phyloP scores from a whole-genome alignment of 2,888 invertebrate species.

The Heliconius ismenius region DNA sequence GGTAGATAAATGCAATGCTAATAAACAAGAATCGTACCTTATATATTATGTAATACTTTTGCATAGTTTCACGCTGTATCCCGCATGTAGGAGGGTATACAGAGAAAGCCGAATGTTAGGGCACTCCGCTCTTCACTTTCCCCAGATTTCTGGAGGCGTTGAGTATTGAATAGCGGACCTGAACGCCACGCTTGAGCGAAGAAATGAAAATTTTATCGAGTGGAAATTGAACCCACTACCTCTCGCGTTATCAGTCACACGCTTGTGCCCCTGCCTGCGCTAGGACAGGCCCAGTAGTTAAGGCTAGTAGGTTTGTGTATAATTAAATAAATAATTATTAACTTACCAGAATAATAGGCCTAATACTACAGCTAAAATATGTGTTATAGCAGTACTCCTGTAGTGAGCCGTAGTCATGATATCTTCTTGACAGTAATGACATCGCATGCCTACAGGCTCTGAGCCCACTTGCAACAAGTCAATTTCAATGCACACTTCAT shows the following conservation, averaged over 20 bases:
- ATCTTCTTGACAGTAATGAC: slow-evolving; percentile 72
- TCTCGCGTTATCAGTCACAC: too few relatives aligned
- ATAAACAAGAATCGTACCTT: background rate
- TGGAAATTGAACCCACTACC: too few relatives aligned
- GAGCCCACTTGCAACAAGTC: slow-evolving; percentile 73
- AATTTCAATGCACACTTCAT: slow-evolving; percentile 69
- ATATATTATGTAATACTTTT: background rate
- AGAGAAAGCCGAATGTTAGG: too few relatives aligned
- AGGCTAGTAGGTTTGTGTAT: background rate
- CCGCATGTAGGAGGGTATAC: too few relatives aligned
- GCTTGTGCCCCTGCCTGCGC: too few relatives aligned
- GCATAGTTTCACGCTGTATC: too few relatives aligned
- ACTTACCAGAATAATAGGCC: slow-evolving; percentile 73
- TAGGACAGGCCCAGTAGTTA: too few relatives aligned
- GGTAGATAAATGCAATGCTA: background rate
- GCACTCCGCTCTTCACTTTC: too few relatives aligned
- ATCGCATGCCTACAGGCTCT: slow-evolving; percentile 74
- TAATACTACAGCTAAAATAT: slow-evolving; percentile 63
- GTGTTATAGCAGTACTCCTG: slow-evolving; percentile 62
- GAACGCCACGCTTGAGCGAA: too few relatives aligned
- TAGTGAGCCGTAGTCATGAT: slow-evolving; percentile 71
- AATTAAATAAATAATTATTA: background rate
- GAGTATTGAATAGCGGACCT: too few relatives aligned
- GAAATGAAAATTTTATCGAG: too few relatives aligned
- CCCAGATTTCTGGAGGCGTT: too few relatives aligned